These are phyloP conservation scores for Cinclus mexicanus DNA, from an alignment of 2,113 vertebrate genomes.

Conservation along the genomic window DNA sequence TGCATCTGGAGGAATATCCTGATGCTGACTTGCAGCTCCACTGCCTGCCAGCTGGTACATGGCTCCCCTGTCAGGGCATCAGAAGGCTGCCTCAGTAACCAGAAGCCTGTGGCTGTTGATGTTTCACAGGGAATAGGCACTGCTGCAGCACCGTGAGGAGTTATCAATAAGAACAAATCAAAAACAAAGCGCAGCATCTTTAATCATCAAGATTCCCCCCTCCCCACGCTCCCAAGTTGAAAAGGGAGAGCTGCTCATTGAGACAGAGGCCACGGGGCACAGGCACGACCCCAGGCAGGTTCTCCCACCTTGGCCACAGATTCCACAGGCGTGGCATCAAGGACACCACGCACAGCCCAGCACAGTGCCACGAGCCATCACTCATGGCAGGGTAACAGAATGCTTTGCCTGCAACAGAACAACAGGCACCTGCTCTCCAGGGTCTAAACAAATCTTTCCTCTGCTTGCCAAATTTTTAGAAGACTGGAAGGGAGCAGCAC, in stretches of 20 bases:
- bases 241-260: not conserved
- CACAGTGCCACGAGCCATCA: accelerated
- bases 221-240: not conserved
- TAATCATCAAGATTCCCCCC: not conserved
- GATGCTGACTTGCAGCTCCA: not conserved
- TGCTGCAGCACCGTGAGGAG: not conserved
- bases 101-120: not conserved
- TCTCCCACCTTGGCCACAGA: not conserved
- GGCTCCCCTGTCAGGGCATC: not conserved
- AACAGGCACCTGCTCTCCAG: not conserved
- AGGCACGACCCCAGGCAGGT: not conserved
- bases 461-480: not conserved
- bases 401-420: not conserved
- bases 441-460: not conserved
- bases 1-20: not conserved
- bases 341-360: not conserved
- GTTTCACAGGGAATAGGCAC: not conserved
- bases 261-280: not conserved
- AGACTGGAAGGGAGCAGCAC: not conserved
- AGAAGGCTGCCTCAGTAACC: not conserved
- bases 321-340: not conserved
- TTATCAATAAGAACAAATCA: conserved; percentile 9
- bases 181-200: not conserved
- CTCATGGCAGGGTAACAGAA: not conserved
- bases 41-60: not conserved